phyloP scores from a whole-genome alignment of 1,140 invertebrate genomes.

The Mercenaria mercenaria region DNA sequence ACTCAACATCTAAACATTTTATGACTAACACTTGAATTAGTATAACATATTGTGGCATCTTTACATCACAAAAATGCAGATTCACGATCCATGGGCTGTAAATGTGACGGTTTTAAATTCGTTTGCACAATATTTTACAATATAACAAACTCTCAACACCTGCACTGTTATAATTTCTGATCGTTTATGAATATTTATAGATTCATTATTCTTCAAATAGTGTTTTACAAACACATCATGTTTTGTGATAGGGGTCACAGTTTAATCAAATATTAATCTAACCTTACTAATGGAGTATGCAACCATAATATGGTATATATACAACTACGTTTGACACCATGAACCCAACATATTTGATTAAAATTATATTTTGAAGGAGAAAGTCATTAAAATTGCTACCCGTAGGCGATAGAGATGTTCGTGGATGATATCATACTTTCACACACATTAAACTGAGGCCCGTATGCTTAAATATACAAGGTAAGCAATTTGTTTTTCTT shows the following conservation, averaged over 20 bases:
- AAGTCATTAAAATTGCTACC: conserved; percentile 60
- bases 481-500: no score
- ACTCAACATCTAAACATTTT: neutral
- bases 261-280: conserved; percentile 53
- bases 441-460: conserved; percentile 43
- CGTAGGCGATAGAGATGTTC: conserved; percentile 43
- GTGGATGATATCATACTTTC: conserved; percentile 45
- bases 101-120: neutral
- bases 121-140: neutral
- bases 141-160: neutral
- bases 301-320: conserved; percentile 15
- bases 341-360: conserved; percentile 62
- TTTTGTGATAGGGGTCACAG: neutral
- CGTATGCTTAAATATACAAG: no score
- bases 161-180: conserved; percentile 5
- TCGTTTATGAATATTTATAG: conserved; percentile 58
- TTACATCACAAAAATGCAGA: conserved; percentile 10
- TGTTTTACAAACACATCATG: neutral
- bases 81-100: neutral
- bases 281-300: conserved; percentile 49
- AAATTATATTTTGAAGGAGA: conserved; percentile 49
- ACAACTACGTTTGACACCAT: conserved; percentile 4
- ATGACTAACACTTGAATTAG: neutral
- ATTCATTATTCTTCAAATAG: conserved; percentile 45
- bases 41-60: neutral